Evolutionary conservation across 2,888 invertebrate genomes (phyloP).

Genomic region (Electrophaes corylata): DNA sequence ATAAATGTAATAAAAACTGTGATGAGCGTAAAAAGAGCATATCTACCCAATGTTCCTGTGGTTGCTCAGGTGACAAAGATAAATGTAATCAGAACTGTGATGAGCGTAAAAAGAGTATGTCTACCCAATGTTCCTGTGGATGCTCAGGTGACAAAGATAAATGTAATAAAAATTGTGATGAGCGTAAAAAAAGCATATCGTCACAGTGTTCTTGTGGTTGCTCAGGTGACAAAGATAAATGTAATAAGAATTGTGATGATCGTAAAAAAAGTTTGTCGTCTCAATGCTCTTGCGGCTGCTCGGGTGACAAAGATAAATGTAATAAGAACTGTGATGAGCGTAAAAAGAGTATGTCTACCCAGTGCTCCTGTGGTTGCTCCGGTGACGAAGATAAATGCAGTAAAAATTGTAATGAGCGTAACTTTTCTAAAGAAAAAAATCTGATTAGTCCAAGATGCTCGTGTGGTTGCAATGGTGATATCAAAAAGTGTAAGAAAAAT

Average conservation of each 20-base stretch:
- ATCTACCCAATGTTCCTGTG: constrained; percentile 24
- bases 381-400: constrained; percentile 12
- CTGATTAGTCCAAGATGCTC: constrained; percentile 8
- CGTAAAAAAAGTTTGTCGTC: background rate
- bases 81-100: constrained; percentile 12
- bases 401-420: constrained; percentile 4
- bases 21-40: background rate
- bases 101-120: background rate
- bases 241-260: constrained; percentile 8
- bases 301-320: constrained; percentile 3
- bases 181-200: constrained; percentile 1
- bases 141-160: constrained; percentile 6
- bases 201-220: constrained; percentile 24
- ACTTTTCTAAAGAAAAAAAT: background rate
- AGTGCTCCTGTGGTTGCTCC: constrained; percentile 15
- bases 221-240: constrained; percentile 1
- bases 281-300: constrained; percentile 23
- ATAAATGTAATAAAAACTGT: constrained; percentile 12
- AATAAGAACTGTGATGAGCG: constrained; percentile 5
- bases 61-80: constrained; percentile 7
- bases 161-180: constrained; percentile 10
- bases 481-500: constrained; percentile 1
- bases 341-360: background rate
- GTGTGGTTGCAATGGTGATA: constrained; percentile 8
- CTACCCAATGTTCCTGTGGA: constrained; percentile 24